Percentiles rank a stretch among this genome's conserved stretches.
Evolutionary conservation across 2,888 invertebrate genomes (phyloP).

Genomic region (Criorhina ranunculi): DNA sequence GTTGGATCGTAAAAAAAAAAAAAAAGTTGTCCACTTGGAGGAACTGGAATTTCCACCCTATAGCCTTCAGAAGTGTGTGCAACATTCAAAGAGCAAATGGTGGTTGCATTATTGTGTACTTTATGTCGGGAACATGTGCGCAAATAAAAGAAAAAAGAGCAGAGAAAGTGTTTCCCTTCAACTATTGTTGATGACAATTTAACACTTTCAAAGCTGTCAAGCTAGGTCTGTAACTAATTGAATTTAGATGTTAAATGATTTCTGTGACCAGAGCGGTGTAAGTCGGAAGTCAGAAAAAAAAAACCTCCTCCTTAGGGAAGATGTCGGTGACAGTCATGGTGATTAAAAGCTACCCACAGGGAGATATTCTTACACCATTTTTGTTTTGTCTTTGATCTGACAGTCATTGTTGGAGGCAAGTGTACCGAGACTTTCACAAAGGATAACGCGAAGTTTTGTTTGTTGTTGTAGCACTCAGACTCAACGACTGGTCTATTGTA

Average conservation of each 20-base stretch:
- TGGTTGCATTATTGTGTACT: neutral
- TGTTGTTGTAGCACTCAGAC: too few relatives aligned
- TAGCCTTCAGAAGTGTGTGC: neutral
- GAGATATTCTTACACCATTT: too few relatives aligned
- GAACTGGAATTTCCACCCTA: neutral
- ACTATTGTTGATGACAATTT: neutral
- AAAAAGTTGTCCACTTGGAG: neutral
- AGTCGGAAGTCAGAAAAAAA: too few relatives aligned
- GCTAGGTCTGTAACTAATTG: neutral
- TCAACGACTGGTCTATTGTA: too few relatives aligned
- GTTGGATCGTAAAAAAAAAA: slow-evolving; percentile 21
- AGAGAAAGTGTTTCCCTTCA: neutral
- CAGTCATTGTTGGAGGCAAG: too few relatives aligned
- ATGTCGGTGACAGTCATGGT: too few relatives aligned
- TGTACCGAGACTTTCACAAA: too few relatives aligned
- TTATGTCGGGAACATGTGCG: neutral
- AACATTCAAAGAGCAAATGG: neutral
- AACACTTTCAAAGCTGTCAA: neutral
- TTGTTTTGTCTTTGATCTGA: too few relatives aligned
- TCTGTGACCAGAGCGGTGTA: too few relatives aligned
- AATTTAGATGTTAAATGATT: neutral
- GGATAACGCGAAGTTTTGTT: too few relatives aligned
- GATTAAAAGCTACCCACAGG: too few relatives aligned
- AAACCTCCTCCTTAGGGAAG: too few relatives aligned
- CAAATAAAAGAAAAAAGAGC: neutral